Evolutionary conservation across 2,113 vertebrate genomes (phyloP), one percentile per base, ranked within the genome.

Genomic region (Leptodactylus fuscus): DNA sequence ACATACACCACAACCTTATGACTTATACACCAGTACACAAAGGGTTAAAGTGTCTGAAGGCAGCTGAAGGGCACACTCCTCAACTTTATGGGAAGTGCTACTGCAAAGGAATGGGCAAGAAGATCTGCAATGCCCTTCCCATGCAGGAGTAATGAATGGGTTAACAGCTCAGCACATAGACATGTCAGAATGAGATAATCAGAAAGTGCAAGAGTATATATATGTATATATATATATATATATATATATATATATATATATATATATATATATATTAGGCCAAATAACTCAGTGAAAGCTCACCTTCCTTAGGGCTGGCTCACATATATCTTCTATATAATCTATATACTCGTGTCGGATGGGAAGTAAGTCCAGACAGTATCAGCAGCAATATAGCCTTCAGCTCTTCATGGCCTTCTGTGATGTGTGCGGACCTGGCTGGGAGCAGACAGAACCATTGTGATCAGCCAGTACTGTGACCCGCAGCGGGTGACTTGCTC

Each of bases 381-480:
- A 65, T 38, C 29, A 58, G n/a, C 22, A 58, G 65, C 32, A 16
- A 36, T 62, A 0, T 2, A 32, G 11, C 20, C 60, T 60, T 85
- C 65, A 80, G 16, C 32, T 80, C 18, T 48, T 85, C 83, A 80
- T 85, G 75, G 7, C 20, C 76, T 60, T 18, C 38, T 70, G 83
- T 69, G 83, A 69, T 51, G 5, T 27, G 46, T 32, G n/a, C n/a
- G n/a, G n/a, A n/a, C n/a, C n/a, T n/a, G 83, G 12, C 73, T 78
- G 60, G 5, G 20, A 69, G 58, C 32, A 70, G 58, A 41, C 44
- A 9, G 41, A 4, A 44, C 41, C 41, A 44, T 44, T 4, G 41
- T 44, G n/a, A n/a, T n/a, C n/a, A n/a, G n/a, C n/a, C n/a, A n/a
- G n/a, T n/a, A n/a, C n/a, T n/a, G 60, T 49, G 22, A 70, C 44